phyloP scores from a whole-genome alignment of 2,797 vertebrate genomes.

The Nannoperca australis region DNA sequence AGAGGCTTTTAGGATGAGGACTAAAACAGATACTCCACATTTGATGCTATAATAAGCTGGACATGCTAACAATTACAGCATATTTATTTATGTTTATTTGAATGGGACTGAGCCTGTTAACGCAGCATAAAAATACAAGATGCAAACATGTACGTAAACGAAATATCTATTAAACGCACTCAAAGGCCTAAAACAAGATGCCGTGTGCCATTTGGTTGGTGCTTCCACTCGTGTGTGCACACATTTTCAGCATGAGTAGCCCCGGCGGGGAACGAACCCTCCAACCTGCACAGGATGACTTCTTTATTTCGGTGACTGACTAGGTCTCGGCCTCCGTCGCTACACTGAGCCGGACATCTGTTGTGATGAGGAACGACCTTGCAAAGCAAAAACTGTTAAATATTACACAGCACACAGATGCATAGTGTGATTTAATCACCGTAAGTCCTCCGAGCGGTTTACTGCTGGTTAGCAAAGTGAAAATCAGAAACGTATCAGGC shows the following conservation, averaged over 20 bases:
- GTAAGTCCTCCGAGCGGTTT: conserved; percentile 2
- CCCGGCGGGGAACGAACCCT: conserved; percentile 57
- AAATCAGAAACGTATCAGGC: not conserved
- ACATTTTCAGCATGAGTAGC: conserved; percentile 63
- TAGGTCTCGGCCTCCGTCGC: conserved; percentile 24
- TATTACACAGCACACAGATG: conserved; percentile 25
- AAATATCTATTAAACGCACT: no score
- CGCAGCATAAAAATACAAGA: no score
- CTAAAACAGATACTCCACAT: not conserved
- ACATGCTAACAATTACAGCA: not conserved
- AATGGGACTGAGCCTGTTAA: no score
- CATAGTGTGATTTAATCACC: conserved; percentile 36
- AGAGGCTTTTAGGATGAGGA: not conserved
- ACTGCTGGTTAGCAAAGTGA: not conserved
- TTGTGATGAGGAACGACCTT: conserved; percentile 20
- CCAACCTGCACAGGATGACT: conserved; percentile 49
- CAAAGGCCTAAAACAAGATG: conserved; percentile 3
- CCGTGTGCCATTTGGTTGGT: conserved; percentile 19
- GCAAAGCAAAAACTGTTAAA: conserved; percentile 29
- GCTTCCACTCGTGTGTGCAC: conserved; percentile 29
- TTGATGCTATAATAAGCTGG: not conserved
- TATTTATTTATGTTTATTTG: no score
- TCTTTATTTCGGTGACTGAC: conserved; percentile 47
- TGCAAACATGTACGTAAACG: no score
- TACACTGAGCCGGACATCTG: conserved; percentile 58